These are phyloP conservation scores for Coenonympha arcania DNA, from an alignment of 2,888 invertebrate species.

Conservation along the genomic window DNA sequence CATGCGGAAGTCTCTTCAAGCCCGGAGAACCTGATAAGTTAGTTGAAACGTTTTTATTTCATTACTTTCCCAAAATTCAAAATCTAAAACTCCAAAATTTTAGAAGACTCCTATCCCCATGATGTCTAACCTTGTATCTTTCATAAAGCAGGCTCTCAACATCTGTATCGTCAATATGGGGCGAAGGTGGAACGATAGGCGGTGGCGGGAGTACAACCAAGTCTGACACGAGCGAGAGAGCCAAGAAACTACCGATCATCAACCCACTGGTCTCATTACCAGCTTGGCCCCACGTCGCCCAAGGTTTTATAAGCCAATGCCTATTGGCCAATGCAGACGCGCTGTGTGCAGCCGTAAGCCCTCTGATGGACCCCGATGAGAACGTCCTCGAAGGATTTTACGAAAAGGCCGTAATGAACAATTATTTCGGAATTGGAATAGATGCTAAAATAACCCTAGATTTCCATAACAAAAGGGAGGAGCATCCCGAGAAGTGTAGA, in stretches of 20 bases:
- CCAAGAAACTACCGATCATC: slow-evolving; percentile 87
- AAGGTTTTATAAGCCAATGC: slow-evolving; percentile 95
- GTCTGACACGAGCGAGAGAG: slow-evolving; percentile 71
- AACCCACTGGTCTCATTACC: slow-evolving; percentile 90
- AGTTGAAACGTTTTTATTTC: slow-evolving; percentile 34
- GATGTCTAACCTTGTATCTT: slow-evolving; percentile 16
- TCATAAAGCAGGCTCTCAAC: slow-evolving; percentile 60
- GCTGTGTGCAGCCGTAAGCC: slow-evolving; percentile 95
- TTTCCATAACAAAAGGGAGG: slow-evolving; percentile 97
- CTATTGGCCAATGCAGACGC: slow-evolving; percentile 96
- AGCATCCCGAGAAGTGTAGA: slow-evolving; percentile 96
- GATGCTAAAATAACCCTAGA: slow-evolving; percentile 98
- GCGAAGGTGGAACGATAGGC: slow-evolving; percentile 50
- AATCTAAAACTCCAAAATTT: no score
- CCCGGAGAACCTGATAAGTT: slow-evolving; percentile 78
- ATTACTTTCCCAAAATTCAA: no score
- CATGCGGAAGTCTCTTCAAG: slow-evolving; percentile 91
- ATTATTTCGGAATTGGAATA: slow-evolving; percentile 98
- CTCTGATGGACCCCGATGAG: slow-evolving; percentile 93
- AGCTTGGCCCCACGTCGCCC: slow-evolving; percentile 87
- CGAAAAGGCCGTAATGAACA: slow-evolving; percentile 98
- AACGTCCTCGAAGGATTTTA: slow-evolving; percentile 89
- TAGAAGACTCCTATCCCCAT: not conserved
- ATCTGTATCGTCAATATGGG: slow-evolving; percentile 71
- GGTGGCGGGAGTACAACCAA: slow-evolving; percentile 46